A percentile compares a stretch with the other conserved stretches of the same genome.
Conservation (phyloP, 1,140 invertebrate species). For the Hyposmocoma kahamanoa region DNA sequence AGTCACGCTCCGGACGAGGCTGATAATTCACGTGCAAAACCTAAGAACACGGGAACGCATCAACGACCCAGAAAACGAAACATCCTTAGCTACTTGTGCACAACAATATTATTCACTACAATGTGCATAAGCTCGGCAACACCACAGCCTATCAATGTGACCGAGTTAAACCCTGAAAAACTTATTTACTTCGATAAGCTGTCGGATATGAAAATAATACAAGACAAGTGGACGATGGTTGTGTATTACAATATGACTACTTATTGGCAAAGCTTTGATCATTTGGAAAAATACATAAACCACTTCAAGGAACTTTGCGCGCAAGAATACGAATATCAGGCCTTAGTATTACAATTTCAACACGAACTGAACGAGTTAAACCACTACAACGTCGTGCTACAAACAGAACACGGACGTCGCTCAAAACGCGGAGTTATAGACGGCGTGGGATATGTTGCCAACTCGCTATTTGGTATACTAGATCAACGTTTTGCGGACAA, state of each 20-base stretch:
- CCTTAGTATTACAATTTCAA: neutral
- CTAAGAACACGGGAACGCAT: no score
- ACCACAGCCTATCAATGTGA: neutral
- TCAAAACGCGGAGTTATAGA: neutral
- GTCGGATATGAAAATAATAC: neutral
- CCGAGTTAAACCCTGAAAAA: neutral
- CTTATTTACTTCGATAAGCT: neutral
- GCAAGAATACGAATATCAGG: neutral
- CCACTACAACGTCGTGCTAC: neutral
- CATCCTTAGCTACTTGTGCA: no score
- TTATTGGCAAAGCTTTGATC: neutral
- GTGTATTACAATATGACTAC: neutral
- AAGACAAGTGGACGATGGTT: neutral
- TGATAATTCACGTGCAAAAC: no score
- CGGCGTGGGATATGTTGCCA: neutral
- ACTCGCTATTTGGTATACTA: neutral
- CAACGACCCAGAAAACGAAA: no score
- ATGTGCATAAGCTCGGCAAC: neutral
- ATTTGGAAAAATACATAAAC: neutral
- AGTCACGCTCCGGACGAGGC: no score
- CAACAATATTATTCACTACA: no score
- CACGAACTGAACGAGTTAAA: neutral
- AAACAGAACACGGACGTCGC: neutral
- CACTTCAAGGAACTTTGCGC: neutral
- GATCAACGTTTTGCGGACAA: neutral